Base-by-base conservation (phyloP, 2,113 vertebrate species). In the Oophaga pumilio region DNA sequence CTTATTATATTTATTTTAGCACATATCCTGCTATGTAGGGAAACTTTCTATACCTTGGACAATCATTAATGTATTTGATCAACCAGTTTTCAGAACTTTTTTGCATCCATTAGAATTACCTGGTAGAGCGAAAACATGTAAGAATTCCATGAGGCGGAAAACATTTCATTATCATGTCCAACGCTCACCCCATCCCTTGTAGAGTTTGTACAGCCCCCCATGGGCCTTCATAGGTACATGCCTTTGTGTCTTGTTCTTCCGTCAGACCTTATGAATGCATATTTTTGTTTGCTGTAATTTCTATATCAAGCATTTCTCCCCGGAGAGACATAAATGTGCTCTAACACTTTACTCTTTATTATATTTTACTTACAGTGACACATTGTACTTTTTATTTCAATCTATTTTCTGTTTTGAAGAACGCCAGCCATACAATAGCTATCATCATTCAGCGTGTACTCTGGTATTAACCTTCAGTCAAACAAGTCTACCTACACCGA, bases 291-390 rank as follows among this genome's bases (percentile, higher is more conserved):
- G 69, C 15, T 73, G 15, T 43, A 13, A 73, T 73, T 73, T 73
- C 69, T 73, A 73, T 73, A 73, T 73, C 69, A 49, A 73, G 15
- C 43, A 43, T 73, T 73, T 2, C 1, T 73, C 69, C 33, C 33
- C 7, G 69, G 28, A 73, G 69, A 73, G 33, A 3, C 26, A 43
- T 73, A 43, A 73, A 73, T 43, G 28, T 49, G 15, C 69, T 6
- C 15, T 18, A 73, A 43, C 69, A 73, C 69, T 73, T 73, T 73
- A 73, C 69, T 73, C 69, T 73, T 73, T 73, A 73, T 73, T 73
- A n/a, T 73, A 15, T 73, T 73, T 73, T 73, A 14, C 6, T 73
- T 73, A 43, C 33, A 20, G 28, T 73, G 69, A 73, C 69, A 73
- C 69, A 73, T 73, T 73, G 33, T 49, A 73, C 15, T 73, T 43